Evolutionary conservation across 2,113 vertebrate genomes (phyloP).

Genomic region (Zingel zingel): DNA sequence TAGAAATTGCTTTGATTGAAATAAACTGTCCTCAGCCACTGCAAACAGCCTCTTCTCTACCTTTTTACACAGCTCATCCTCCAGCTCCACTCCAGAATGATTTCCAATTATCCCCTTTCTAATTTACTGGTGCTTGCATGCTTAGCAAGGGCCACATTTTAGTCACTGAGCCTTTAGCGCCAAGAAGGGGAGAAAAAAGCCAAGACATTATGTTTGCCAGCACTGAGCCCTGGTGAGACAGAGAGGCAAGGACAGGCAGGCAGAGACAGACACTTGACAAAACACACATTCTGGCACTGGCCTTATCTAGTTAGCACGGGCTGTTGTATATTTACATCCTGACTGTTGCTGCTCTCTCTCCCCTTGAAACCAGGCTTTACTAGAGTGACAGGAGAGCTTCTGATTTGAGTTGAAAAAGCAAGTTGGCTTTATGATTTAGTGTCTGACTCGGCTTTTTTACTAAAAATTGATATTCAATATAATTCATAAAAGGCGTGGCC

Average conservation of each 20-base stretch:
- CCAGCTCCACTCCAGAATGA: conserved; percentile 25
- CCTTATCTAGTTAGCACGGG: conserved; percentile 55
- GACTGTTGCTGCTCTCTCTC: conserved; percentile 23
- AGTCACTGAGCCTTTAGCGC: conserved; percentile 34
- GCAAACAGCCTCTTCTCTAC: not conserved
- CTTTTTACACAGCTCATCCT: conserved; percentile 6
- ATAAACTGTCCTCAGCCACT: not conserved
- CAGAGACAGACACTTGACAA: conserved; percentile 44
- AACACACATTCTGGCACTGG: conserved; percentile 55
- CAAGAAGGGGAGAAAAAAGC: conserved; percentile 16
- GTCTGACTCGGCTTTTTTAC: not conserved
- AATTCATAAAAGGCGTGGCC: not conserved
- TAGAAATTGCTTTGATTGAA: conserved; percentile 2
- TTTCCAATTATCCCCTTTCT: conserved; percentile 49
- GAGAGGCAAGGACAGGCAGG: conserved; percentile 50
- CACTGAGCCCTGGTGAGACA: conserved; percentile 47
- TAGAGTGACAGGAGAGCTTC: conserved; percentile 1
- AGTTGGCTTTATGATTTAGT: not conserved
- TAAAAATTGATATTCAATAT: conserved; percentile 33
- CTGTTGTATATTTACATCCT: conserved; percentile 53
- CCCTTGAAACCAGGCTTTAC: not conserved
- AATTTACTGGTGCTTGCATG: conserved; percentile 48
- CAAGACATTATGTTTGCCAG: conserved; percentile 55
- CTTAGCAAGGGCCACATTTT: conserved; percentile 52
- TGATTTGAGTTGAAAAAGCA: conserved; percentile 26